Conservation (phyloP, 1,140 invertebrate genomes). For the Trachymyrmex septentrionalis region DNA sequence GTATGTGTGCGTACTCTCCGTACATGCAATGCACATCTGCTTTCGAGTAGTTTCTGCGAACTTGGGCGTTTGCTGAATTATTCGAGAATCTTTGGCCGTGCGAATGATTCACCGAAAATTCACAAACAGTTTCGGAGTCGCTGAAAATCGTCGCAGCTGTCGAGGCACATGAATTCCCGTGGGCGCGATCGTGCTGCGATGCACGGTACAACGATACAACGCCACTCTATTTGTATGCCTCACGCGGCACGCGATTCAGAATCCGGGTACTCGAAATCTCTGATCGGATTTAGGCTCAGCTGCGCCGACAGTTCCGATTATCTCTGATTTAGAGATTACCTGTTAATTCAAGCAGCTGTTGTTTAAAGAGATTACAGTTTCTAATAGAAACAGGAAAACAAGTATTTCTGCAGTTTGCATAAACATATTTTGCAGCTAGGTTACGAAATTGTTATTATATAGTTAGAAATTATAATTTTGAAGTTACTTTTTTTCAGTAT, state of each 20-base stretch:
- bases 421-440: too few relatives aligned
- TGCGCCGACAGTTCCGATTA: neutral
- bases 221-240: constrained; percentile 31
- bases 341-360: neutral
- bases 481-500: too few relatives aligned
- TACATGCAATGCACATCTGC: neutral
- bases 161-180: constrained; percentile 20
- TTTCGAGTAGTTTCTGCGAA: neutral
- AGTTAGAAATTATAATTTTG: too few relatives aligned
- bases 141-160: constrained; percentile 27
- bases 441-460: too few relatives aligned
- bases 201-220: neutral
- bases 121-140: constrained; percentile 32
- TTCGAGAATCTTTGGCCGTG: constrained; percentile 32
- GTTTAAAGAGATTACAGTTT: neutral
- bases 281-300: constrained; percentile 3
- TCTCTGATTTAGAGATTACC: constrained; percentile 1
- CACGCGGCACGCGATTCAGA: constrained; percentile 22
- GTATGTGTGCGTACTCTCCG: neutral
- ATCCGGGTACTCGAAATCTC: neutral
- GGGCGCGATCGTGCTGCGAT: neutral
- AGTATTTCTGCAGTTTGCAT: neutral
- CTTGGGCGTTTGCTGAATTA: constrained; percentile 18
- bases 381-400: neutral
- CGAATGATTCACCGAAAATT: constrained; percentile 48